Percentiles rank a stretch among this genome's conserved stretches.
These are phyloP conservation scores for Pachyseris speciosa DNA, from an alignment of 64 coral and sea anemone genomes.

Conservation along the genomic window DNA sequence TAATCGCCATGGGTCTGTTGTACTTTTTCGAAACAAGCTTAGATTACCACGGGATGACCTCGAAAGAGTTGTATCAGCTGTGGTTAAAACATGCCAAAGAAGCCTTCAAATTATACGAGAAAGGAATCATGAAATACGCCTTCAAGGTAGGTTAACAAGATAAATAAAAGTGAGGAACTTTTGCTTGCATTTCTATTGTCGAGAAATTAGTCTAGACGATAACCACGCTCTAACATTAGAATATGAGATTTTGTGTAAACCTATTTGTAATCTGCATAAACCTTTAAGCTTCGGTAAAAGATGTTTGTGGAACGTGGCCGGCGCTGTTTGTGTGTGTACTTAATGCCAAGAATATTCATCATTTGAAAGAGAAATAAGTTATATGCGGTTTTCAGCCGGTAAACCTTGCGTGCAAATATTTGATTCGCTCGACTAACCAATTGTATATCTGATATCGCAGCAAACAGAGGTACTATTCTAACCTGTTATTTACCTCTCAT, in stretches of 20 bases:
- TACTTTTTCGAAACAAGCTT: constrained; percentile 38
- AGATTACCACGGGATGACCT: constrained; percentile 7
- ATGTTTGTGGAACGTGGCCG: not conserved
- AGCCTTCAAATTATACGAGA: not conserved
- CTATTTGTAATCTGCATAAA: not conserved
- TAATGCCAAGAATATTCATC: no score
- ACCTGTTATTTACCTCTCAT: not conserved
- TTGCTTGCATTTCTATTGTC: no score
- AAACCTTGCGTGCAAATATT: not conserved
- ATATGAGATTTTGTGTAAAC: not conserved
- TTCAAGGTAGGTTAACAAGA: constrained; percentile 18
- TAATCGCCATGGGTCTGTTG: not conserved
- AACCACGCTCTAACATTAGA: not conserved
- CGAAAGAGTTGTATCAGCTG: constrained; percentile 22
- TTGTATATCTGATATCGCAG: no score
- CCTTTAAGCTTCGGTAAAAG: not conserved
- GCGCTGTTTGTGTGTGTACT: not conserved
- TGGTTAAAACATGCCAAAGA: not conserved
- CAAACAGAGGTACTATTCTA: not conserved
- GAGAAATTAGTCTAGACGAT: not conserved
- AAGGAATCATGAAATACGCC: constrained; percentile 30
- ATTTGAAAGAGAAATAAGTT: no score
- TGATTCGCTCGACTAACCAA: no score
- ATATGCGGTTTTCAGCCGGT: not conserved
- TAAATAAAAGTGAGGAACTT: no score